These are phyloP conservation scores for Progne subis DNA, from an alignment of 2,113 vertebrate species.

Conservation along the genomic window DNA sequence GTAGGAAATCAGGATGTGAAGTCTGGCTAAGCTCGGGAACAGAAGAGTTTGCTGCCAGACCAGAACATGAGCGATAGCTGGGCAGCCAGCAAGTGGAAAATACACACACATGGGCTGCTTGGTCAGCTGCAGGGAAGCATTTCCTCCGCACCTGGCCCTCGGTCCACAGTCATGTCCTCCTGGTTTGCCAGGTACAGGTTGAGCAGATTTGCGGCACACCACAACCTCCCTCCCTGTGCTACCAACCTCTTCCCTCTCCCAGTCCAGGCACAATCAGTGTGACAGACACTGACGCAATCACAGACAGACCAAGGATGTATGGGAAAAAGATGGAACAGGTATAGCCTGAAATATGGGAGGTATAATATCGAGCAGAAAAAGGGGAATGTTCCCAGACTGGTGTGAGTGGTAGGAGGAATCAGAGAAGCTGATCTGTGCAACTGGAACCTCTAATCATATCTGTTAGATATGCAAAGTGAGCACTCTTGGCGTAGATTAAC, in stretches of 20 bases:
- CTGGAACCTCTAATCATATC: neutral
- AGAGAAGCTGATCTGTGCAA: neutral
- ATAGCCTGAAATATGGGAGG: neutral
- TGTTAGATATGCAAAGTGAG: neutral
- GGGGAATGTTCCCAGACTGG: neutral
- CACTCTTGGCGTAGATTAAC: neutral
- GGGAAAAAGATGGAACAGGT: neutral
- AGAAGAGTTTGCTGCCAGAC: neutral
- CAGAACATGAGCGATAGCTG: neutral
- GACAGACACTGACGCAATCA: neutral
- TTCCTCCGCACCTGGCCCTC: fast-evolving
- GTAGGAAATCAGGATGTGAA: neutral
- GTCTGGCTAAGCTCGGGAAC: neutral
- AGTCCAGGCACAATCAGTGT: neutral
- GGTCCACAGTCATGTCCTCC: fast-evolving
- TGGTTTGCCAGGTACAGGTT: neutral
- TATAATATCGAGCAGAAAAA: neutral
- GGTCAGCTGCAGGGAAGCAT: neutral
- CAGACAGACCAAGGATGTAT: neutral
- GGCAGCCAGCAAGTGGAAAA: neutral
- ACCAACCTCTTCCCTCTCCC: neutral
- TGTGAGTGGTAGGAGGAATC: neutral
- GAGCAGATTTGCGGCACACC: neutral
- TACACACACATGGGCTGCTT: neutral
- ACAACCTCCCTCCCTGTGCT: neutral